Evolutionary conservation across 2,797 vertebrate species (phyloP), one percentile per base, ranked within the genome.

Genomic region (Chelon labrosus): DNA sequence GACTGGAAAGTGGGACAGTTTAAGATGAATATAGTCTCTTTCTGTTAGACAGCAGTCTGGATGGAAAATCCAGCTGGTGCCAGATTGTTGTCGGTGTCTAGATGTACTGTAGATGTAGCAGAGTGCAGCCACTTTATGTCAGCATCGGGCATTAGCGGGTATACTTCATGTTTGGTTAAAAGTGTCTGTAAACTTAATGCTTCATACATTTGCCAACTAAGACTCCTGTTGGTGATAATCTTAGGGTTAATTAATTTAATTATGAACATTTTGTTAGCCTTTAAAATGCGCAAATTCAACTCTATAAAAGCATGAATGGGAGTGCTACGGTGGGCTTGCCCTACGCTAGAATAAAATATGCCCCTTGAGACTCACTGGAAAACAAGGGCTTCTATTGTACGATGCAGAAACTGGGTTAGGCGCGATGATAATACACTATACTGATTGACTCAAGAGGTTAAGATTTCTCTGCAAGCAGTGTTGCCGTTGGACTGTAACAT

Each of bases 1-100:
- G 84, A 70, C 79, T 89, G 86, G 85, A 93, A 92, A 91, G 78
- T 77, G 79, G 80, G 87, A 88, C 82, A 79, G 49, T 87, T 85
- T 65, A 80, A 77, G 70, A 88, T 80, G 79, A 91, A 72, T 85
- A 61, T 82, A 59, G 85, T 79, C 59, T 85, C 67, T 78, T 82
- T 88, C 60, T 84, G 61, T 79, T 66, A 70, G 78, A 82, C 82
- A 41, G 70, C 63, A 64, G 79, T 75, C 82, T 88, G 75, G 65
- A 71, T 75, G 84, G 86, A 89, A 90, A 89, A 63, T 75, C 27
- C 75, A 82, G 17, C 79, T 65, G 38, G 54, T 66, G 74, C 83
- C 82, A 87, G 69, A 58, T 70, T 52, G 63, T 79, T 82, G 79
- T 86, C 82, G 62, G 56, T 58, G 42, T 72, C 64, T 75, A 22